Evolutionary conservation across 2,113 vertebrate genomes (phyloP).

Genomic region (Chaenocephalus aceratus): DNA sequence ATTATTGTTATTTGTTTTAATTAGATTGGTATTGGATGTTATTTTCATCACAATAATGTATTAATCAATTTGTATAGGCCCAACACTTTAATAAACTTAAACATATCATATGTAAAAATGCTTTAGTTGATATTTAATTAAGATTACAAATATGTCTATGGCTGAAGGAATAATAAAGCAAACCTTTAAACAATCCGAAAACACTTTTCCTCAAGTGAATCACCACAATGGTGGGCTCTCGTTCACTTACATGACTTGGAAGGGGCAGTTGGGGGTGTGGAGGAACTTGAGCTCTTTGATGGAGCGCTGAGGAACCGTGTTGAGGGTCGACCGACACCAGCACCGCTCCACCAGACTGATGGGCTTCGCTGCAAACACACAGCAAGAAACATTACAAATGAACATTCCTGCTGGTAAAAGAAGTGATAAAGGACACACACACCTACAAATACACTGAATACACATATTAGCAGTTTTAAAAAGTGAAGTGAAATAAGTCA

Average conservation of each 20-base stretch:
- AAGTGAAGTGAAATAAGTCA: background rate
- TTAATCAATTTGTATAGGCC: no score
- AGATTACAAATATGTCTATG: background rate
- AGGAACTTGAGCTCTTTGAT: slow-evolving; percentile 98
- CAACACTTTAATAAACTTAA: no score
- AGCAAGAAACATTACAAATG: background rate
- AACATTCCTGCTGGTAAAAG: background rate
- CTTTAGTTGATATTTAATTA: background rate
- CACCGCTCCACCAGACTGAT: slow-evolving; percentile 97
- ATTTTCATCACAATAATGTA: background rate
- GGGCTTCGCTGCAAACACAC: slow-evolving; percentile 88
- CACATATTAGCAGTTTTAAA: background rate
- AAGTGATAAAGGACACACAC: background rate
- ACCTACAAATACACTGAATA: background rate
- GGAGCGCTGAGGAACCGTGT: slow-evolving; percentile 92
- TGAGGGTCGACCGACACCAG: slow-evolving; percentile 94
- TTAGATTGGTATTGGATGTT: background rate
- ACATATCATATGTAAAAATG: background rate
- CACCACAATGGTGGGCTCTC: background rate
- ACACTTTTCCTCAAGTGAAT: slow-evolving; percentile 8
- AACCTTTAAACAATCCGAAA: slow-evolving; percentile 4
- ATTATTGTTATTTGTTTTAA: background rate
- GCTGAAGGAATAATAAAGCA: background rate
- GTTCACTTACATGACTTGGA: slow-evolving; percentile 96
- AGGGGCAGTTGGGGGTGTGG: slow-evolving; percentile 94